Evolutionary conservation across 1,140 invertebrate genomes (phyloP).

Genomic region (Choristoneura fumiferana): DNA sequence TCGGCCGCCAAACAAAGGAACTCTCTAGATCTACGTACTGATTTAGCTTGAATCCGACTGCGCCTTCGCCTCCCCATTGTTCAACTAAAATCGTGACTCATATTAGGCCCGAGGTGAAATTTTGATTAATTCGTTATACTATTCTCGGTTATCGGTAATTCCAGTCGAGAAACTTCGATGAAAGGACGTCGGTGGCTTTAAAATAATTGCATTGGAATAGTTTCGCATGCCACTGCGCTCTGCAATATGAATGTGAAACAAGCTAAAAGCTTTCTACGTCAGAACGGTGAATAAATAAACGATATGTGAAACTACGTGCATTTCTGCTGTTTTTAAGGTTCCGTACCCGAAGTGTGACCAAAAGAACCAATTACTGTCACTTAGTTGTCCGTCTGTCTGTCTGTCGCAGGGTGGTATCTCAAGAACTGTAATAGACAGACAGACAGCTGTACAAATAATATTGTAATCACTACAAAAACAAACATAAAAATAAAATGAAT

Average conservation of each 20-base stretch:
- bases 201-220: conserved; percentile 35
- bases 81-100: conserved; percentile 66
- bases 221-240: conserved; percentile 24
- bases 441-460: too few relatives aligned
- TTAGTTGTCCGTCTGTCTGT: too few relatives aligned
- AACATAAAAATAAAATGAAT: too few relatives aligned
- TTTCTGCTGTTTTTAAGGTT: too few relatives aligned
- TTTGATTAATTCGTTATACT: conserved; percentile 75
- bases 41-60: conserved; percentile 69
- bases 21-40: conserved; percentile 65
- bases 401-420: too few relatives aligned
- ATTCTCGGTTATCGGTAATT: conserved; percentile 54
- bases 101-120: conserved; percentile 72
- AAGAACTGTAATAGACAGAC: too few relatives aligned
- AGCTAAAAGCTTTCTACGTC: not conserved
- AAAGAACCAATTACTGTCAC: too few relatives aligned
- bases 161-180: conserved; percentile 48
- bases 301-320: not conserved
- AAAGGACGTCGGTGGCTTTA: conserved; percentile 46
- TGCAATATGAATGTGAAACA: not conserved
- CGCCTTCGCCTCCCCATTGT: conserved; percentile 63
- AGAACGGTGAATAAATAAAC: not conserved
- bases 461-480: too few relatives aligned
- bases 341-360: too few relatives aligned
- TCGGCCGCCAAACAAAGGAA: conserved; percentile 71